These are phyloP conservation scores for Chloebia gouldiae DNA, from an alignment of 2,113 vertebrate species.

Conservation along the genomic window DNA sequence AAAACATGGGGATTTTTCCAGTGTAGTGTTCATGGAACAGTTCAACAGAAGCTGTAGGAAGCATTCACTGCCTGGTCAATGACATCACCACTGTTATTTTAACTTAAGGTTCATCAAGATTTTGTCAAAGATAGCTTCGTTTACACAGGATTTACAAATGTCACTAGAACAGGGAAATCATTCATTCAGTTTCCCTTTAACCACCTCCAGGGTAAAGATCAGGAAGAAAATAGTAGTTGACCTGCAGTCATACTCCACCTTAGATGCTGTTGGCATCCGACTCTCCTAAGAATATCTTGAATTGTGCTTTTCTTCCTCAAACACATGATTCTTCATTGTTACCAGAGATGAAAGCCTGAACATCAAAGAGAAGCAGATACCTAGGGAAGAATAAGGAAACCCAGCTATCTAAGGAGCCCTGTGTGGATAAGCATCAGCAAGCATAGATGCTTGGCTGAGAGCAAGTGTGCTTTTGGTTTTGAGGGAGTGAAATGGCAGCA, in stretches of 20 bases:
- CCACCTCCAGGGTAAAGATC: neutral
- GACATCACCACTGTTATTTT: neutral
- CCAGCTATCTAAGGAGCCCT: neutral
- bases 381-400: neutral
- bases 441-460: neutral
- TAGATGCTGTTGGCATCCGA: neutral
- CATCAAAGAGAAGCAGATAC: neutral
- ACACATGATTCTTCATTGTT: neutral
- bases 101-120: neutral
- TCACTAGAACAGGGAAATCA: neutral
- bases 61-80: rapidly evolving
- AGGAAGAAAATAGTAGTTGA: neutral
- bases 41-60: neutral
- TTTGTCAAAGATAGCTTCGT: neutral
- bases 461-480: neutral
- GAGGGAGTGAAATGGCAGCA: neutral
- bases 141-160: neutral
- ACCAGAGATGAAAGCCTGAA: neutral
- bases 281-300: neutral
- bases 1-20: neutral
- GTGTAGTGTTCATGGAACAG: neutral
- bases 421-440: neutral
- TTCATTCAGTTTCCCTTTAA: neutral
- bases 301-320: neutral
- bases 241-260: rapidly evolving